These are phyloP conservation scores for Cinara cedri DNA, from an alignment of 2,888 invertebrate genomes.

Conservation along the genomic window DNA sequence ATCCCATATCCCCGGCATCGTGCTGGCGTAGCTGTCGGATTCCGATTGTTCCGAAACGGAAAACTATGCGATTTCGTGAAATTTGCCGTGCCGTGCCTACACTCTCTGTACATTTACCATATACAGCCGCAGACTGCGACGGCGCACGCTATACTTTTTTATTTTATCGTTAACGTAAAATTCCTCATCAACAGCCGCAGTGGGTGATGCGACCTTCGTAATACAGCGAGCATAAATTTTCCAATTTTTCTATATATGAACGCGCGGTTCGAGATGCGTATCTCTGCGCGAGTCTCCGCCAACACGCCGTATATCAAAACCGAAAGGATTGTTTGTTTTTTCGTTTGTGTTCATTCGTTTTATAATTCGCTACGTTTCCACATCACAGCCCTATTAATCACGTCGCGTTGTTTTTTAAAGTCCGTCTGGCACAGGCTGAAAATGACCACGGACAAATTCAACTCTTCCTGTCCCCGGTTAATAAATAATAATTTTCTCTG, in stretches of 20 bases:
- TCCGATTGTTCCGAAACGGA: no score
- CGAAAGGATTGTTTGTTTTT: neutral
- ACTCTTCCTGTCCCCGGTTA: no score
- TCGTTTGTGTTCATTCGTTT: neutral
- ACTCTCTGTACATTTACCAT: no score
- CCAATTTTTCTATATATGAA: constrained; percentile 15
- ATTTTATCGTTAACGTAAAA: constrained; percentile 21
- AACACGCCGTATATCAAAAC: constrained; percentile 29
- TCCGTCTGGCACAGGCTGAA: no score
- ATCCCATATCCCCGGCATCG: no score
- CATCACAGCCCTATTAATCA: neutral
- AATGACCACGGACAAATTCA: no score
- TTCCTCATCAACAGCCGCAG: constrained; percentile 21
- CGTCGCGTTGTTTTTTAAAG: neutral
- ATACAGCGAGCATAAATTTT: constrained; percentile 12
- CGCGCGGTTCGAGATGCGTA: neutral
- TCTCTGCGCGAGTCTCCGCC: neutral
- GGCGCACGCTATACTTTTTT: no score
- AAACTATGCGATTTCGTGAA: no score
- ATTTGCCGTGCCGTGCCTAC: no score
- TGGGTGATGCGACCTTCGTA: constrained; percentile 31
- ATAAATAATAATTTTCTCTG: no score
- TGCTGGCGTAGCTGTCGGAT: no score
- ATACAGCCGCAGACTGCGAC: no score
- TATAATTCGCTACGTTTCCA: neutral